phyloP scores from a whole-genome alignment of 2,797 vertebrate species.

The Scyliorhinus canicula region DNA sequence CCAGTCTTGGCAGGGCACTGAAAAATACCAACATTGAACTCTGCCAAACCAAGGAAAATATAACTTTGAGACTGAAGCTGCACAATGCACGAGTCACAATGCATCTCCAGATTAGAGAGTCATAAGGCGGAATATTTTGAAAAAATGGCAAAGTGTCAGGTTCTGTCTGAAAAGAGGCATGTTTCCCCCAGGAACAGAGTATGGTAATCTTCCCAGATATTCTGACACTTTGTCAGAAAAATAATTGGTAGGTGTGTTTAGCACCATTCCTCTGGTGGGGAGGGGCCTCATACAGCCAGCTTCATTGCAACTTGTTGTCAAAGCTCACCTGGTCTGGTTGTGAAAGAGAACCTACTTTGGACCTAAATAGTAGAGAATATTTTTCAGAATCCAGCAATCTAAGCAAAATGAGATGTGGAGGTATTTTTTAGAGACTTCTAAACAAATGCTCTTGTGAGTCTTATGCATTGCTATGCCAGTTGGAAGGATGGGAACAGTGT shows the following conservation, averaged over 20 bases:
- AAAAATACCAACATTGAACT: too few relatives aligned
- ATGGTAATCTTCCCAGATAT: too few relatives aligned
- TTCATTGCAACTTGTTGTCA: neutral
- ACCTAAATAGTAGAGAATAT: neutral
- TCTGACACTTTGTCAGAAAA: too few relatives aligned
- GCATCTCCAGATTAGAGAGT: too few relatives aligned
- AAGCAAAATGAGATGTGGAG: neutral
- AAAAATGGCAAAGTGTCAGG: too few relatives aligned
- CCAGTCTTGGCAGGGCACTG: neutral
- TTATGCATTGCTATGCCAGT: neutral
- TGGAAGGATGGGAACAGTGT: neutral
- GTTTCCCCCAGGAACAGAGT: too few relatives aligned
- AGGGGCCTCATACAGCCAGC: too few relatives aligned
- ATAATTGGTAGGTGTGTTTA: too few relatives aligned
- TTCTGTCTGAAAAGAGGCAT: too few relatives aligned
- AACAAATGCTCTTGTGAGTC: neutral
- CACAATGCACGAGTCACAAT: neutral
- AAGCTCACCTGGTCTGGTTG: neutral
- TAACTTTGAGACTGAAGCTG: too few relatives aligned
- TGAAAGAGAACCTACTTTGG: neutral
- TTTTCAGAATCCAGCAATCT: neutral
- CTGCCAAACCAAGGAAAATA: neutral
- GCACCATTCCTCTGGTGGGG: too few relatives aligned
- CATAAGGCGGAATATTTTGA: too few relatives aligned
- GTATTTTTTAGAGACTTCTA: neutral